These are phyloP conservation scores for Aphelocoma californica DNA, from an alignment of 2,797 vertebrate genomes.

Conservation along the genomic window DNA sequence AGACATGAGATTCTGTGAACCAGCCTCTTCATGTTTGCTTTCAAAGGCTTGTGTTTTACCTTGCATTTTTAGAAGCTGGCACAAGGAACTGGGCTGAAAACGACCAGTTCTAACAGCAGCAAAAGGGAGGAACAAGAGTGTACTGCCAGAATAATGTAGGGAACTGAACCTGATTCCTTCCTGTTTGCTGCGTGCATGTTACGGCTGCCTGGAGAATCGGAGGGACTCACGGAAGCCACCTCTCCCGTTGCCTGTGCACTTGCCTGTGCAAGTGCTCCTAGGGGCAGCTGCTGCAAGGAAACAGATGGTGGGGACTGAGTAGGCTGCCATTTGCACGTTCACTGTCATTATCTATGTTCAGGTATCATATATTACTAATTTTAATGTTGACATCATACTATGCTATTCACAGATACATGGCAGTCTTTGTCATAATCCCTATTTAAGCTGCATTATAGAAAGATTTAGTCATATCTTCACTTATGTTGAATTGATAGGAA, in stretches of 20 bases:
- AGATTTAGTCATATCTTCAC: neutral
- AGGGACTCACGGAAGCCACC: neutral
- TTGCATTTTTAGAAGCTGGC: neutral
- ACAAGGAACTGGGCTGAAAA: neutral
- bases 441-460: neutral
- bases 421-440: neutral
- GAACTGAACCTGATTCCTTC: neutral
- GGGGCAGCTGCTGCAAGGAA: neutral
- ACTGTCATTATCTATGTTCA: neutral
- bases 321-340: neutral
- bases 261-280: neutral
- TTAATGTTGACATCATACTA: neutral
- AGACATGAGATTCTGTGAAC: neutral
- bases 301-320: neutral
- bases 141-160: neutral
- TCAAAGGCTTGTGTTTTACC: neutral
- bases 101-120: neutral
- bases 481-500: neutral
- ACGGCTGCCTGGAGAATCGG: neutral
- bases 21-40: neutral
- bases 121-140: neutral
- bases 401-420: neutral
- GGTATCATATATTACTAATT: neutral
- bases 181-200: neutral
- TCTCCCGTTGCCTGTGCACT: neutral